Base-by-base conservation (phyloP, 2,113 vertebrate species). In the Lates calcarifer region DNA sequence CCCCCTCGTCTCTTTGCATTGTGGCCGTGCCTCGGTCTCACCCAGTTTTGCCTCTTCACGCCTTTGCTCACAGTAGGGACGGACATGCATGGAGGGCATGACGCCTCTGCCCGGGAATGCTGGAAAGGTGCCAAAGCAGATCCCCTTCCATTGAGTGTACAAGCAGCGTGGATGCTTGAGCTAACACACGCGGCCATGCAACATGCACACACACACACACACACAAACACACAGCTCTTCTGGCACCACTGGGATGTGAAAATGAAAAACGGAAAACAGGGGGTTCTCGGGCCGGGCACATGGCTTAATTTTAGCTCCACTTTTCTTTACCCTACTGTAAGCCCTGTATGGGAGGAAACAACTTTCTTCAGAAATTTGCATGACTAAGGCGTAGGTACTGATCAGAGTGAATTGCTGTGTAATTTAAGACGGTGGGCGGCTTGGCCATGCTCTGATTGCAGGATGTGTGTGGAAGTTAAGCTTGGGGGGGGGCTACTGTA, bases 391-490 rank as follows among this genome's bases (percentile, higher is more conserved):
- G 6, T 43, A 72, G 68, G 74, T 77, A 81, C 84, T 72, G 85
- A 73, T 82, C 58, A 45, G 41, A 70, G 13, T 45, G 80, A 86
- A 89, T 72, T 70, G 70, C 82, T 58, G 65, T 73, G 87, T 86
- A 91, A 91, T 79, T 82, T 29, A 68, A 91, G 72, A 86, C 78
- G 29, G 68, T 61, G 80, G 74, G 84, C 1, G 43, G 47, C 75
- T 73, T 28, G 74, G 77, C 77, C 62, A 10, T 47, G 79, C 62
- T 77, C 81, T 90, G 84, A 87, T 87, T 91, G 80, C 76, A 35
- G 69, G 53, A 87, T 86, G 82, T 79, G 77, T 65, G 68, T 56
- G 79, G 57, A 82, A 74, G 80, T 82, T 57, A 31, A 85, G 67
- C 15, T 60, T 39, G 60, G 62, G 10, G 33, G 31, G 15, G 63